Conservation (phyloP, 2,888 invertebrate species). For the Caenorhabditis sulstoni region DNA sequence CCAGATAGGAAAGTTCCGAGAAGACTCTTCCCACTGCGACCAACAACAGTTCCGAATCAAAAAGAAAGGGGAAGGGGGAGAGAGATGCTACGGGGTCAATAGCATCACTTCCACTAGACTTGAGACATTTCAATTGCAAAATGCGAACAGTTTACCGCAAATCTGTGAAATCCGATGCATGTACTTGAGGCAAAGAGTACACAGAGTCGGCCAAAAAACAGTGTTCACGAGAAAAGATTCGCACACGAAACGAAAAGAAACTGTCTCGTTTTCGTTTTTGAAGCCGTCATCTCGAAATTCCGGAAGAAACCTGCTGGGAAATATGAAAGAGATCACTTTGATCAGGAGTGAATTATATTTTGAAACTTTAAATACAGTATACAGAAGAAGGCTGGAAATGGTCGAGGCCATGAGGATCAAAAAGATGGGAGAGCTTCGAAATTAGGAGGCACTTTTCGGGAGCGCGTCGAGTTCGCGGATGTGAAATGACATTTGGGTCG, state of each 20-base stretch:
- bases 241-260: constrained; percentile 7
- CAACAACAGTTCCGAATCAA: not conserved
- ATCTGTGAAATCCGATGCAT: constrained; percentile 51
- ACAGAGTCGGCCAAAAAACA: constrained; percentile 26
- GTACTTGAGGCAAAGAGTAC: constrained; percentile 42
- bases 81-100: constrained; percentile 24
- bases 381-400: not conserved
- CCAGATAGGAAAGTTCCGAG: too few species aligned
- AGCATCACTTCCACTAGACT: constrained; percentile 39
- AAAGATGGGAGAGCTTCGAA: constrained; percentile 31
- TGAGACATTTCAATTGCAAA: constrained; percentile 43
- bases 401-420: constrained; percentile 19
- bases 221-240: constrained; percentile 35
- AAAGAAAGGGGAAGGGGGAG: not conserved
- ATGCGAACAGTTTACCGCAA: constrained; percentile 46
- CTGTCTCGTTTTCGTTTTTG: not conserved
- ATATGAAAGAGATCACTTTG: too few species aligned
- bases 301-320: too few species aligned
- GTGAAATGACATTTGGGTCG: constrained; percentile 42
- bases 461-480: constrained; percentile 42
- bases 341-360: too few species aligned
- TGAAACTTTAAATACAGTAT: not conserved
- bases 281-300: not conserved
- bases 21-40: not conserved
- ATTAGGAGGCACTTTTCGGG: constrained; percentile 34